Evolutionary conservation across 2,113 vertebrate species (phyloP), one percentile per base, ranked within the genome.

Genomic region (Thunnus maccoyii): DNA sequence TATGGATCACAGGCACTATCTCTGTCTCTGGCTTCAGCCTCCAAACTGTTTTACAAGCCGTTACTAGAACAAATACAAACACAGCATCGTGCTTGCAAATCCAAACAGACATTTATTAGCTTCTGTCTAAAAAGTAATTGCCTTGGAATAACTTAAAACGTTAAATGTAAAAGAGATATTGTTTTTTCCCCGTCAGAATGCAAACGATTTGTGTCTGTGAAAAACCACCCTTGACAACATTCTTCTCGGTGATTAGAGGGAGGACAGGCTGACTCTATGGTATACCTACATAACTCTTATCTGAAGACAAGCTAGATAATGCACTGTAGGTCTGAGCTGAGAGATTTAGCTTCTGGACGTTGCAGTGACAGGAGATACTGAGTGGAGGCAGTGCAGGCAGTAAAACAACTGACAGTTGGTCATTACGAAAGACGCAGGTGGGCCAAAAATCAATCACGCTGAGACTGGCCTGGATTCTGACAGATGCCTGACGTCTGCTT

Each of bases 351-450:
- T 75, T 69, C 67, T 88, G 75, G 86, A 88, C 73, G 86, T 67
- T 68, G 81, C 67, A 12, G 63, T 79, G 81, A 83, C 80, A 65
- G 86, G 68, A 57, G 67, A 73, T 82, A 75, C 73, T 85, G 62
- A 61, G 67, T 41, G 50, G 76, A 65, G 80, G 66, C 66, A 71
- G 72, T 14, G 66, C 18, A 16, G 88, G 82, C 91, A 83, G 83
- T 91, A 92, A 91, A 93, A 85, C 83, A 91, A 83, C 80, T 82
- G 86, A 89, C 91, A 89, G 88, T 84, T 86, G 88, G 92, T 92
- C 89, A 93, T 92, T 91, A 90, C 22, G 1, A 79, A 72, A 86
- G 86, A 90, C 56, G 75, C 92, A 90, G 85, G 90, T 91, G 85
- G 90, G 84, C 88, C 82, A 80, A 85, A 82, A 87, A 92, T 92